Percentiles rank a stretch among this genome's conserved stretches.
phyloP scores from a whole-genome alignment of 1,140 invertebrate species.

The Drosophila auraria region DNA sequence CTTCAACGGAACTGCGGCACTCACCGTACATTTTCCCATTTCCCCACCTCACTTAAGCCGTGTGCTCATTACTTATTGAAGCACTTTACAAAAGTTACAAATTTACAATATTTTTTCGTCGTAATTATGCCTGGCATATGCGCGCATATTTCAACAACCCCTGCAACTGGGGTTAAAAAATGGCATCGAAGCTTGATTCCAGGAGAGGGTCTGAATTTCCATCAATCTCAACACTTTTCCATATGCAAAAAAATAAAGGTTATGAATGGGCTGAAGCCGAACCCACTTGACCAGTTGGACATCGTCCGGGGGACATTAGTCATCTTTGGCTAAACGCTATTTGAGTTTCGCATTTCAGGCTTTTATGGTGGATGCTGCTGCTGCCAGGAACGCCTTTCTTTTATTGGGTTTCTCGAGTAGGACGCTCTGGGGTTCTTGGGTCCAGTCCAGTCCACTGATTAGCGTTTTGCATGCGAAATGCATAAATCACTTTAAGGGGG shows the following conservation, averaged over 20 bases:
- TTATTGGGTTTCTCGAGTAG: constrained; percentile 52
- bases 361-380: constrained; percentile 24
- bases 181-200: constrained; percentile 5
- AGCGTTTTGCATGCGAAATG: constrained; percentile 81
- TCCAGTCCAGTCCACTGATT: constrained; percentile 61
- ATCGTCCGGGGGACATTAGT: constrained; percentile 69
- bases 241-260: constrained; percentile 37
- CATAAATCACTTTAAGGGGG: constrained; percentile 66
- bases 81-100: constrained; percentile 72
- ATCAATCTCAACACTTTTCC: constrained; percentile 59
- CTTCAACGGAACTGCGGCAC: constrained; percentile 31
- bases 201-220: constrained; percentile 19
- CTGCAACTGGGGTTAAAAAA: constrained; percentile 74
- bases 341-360: constrained; percentile 61
- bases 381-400: constrained; percentile 34
- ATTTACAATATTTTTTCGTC: constrained; percentile 58
- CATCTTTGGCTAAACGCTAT: constrained; percentile 80
- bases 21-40: constrained; percentile 15
- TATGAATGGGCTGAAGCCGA: constrained; percentile 39
- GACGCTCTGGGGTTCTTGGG: constrained; percentile 11
- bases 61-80: constrained; percentile 75
- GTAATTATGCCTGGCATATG: constrained; percentile 77
- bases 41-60: constrained; percentile 5
- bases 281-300: constrained; percentile 70
- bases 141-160: constrained; percentile 69